Conservation (phyloP, 2,113 vertebrate genomes). For the Hydrochoerus hydrochaeris region DNA sequence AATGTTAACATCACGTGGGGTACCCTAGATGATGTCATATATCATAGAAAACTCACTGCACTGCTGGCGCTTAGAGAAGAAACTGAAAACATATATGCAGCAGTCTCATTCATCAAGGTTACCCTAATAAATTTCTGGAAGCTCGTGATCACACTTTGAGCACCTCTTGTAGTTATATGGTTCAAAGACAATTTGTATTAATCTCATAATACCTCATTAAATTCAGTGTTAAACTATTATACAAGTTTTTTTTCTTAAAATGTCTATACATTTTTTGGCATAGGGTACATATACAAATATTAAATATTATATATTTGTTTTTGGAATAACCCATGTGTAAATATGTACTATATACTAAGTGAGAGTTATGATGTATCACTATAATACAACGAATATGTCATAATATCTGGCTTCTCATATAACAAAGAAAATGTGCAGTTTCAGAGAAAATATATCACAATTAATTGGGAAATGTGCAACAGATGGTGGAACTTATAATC, state of each 20-base stretch:
- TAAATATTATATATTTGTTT: not conserved
- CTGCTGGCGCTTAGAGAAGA: not conserved
- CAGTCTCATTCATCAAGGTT: not conserved
- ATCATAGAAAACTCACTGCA: not conserved
- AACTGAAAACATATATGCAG: not conserved
- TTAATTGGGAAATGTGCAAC: constrained; percentile 88
- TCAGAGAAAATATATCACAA: constrained; percentile 83
- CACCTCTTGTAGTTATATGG: not conserved
- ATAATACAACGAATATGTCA: constrained; percentile 40
- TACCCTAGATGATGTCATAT: not conserved
- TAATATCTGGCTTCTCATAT: constrained; percentile 68
- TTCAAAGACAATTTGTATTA: not conserved
- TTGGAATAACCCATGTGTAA: not conserved
- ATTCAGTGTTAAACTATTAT: not conserved
- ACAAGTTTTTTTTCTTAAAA: not conserved
- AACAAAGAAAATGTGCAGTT: constrained; percentile 76
- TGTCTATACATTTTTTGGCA: not conserved
- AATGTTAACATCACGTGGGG: not conserved
- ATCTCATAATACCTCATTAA: not conserved
- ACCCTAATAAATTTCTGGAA: not conserved
- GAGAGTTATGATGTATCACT: constrained; percentile 14
- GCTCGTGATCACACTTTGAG: not conserved
- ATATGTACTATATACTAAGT: not conserved
- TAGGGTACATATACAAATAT: not conserved
- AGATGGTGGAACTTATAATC: constrained; percentile 88